Percentiles rank a stretch among this genome's conserved stretches.
These are phyloP conservation scores for Caenorhabditis zanzibari DNA, from an alignment of 2,888 invertebrate genomes.

Conservation along the genomic window DNA sequence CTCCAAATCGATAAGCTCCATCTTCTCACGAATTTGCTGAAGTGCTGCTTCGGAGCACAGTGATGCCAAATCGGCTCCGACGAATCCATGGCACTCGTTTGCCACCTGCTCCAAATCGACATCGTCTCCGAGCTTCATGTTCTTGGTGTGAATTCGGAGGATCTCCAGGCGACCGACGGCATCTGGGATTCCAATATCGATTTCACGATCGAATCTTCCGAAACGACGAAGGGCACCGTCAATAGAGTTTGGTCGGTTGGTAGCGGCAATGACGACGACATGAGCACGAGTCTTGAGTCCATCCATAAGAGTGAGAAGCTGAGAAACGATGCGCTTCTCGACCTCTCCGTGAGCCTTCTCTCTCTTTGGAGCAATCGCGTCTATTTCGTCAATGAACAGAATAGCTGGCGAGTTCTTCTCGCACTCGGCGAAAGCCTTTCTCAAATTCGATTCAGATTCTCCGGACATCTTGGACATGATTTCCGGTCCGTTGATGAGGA, in stretches of 20 bases:
- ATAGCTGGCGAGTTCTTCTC: conserved; percentile 99
- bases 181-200: conserved; percentile 99
- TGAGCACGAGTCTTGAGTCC: conserved; percentile 92
- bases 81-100: conserved; percentile 98
- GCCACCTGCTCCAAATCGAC: conserved; percentile 99
- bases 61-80: conserved; percentile 98
- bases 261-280: conserved; percentile 99
- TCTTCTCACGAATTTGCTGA: conserved; percentile 99
- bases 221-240: conserved; percentile 98
- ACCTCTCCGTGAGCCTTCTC: conserved; percentile 99
- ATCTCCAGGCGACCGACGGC: conserved; percentile 98
- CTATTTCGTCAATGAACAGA: conserved; percentile 99
- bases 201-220: conserved; percentile 96
- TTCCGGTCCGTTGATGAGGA: conserved; percentile 98
- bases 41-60: conserved; percentile 98
- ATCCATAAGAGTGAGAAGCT: conserved; percentile 98
- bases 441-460: conserved; percentile 97
- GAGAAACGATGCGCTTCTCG: conserved; percentile 98
- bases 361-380: conserved; percentile 99
- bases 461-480: conserved; percentile 99
- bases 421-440: conserved; percentile 99
- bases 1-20: conserved; percentile 99
- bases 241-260: conserved; percentile 98
- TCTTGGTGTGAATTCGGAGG: conserved; percentile 98
- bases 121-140: conserved; percentile 99